Conservation (phyloP, 2,888 invertebrate genomes). For the Melinaea menophilus region DNA sequence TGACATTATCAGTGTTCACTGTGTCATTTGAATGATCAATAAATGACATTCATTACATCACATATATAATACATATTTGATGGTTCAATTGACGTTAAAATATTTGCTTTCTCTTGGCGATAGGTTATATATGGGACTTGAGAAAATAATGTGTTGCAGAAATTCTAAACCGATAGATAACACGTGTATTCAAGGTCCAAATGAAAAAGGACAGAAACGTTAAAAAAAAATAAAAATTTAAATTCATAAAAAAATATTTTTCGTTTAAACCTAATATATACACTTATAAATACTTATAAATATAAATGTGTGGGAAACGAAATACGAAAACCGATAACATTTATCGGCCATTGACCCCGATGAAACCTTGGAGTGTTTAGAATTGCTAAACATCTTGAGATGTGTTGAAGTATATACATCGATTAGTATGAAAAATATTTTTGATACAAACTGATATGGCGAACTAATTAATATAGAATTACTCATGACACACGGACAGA, state of each 20-base stretch:
- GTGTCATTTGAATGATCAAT: no score
- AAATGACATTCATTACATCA: no score
- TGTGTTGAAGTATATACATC: no score
- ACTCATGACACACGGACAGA: no score
- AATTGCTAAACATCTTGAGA: conserved; percentile 38
- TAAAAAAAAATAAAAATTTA: not conserved
- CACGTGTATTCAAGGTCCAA: not conserved
- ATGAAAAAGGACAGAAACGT: not conserved
- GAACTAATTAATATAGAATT: no score
- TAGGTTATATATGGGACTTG: not conserved
- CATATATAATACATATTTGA: not conserved
- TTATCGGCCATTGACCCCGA: conserved; percentile 41
- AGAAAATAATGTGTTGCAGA: not conserved
- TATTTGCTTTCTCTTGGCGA: not conserved
- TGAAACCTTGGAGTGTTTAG: conserved; percentile 44
- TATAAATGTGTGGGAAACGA: conserved; percentile 17
- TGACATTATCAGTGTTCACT: no score
- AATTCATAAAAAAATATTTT: conserved; percentile 2
- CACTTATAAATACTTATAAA: conserved; percentile 9
- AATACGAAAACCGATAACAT: conserved; percentile 22
- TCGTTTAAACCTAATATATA: conserved; percentile 1
- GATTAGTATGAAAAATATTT: no score
- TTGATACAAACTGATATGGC: no score
- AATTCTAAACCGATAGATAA: not conserved
- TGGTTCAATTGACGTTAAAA: not conserved